phyloP scores from a whole-genome alignment of 2,113 vertebrate species.

The Caloenas nicobarica region DNA sequence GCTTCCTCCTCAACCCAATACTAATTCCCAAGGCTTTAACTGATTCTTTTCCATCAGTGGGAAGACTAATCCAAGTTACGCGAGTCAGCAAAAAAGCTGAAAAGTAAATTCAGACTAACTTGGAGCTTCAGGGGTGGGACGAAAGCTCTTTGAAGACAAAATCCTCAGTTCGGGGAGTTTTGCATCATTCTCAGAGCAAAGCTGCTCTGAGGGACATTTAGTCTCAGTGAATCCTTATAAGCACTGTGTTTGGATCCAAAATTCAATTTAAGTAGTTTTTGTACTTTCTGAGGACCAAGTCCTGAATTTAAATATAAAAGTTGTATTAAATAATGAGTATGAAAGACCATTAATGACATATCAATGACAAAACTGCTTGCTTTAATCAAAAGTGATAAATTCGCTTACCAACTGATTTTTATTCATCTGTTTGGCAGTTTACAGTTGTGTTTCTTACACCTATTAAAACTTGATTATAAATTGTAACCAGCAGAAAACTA shows the following conservation, averaged over 20 bases:
- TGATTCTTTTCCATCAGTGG: not conserved
- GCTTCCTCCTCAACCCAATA: not conserved
- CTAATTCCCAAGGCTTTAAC: not conserved
- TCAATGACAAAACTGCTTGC: not conserved
- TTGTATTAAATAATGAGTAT: not conserved
- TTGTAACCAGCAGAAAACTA: not conserved
- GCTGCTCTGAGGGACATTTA: not conserved
- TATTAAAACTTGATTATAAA: not conserved
- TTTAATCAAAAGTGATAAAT: not conserved
- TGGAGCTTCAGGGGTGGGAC: not conserved
- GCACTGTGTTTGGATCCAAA: not conserved
- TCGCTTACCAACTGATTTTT: not conserved
- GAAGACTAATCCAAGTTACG: not conserved
- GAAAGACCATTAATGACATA: not conserved
- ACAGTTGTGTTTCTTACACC: not conserved
- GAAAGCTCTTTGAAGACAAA: not conserved
- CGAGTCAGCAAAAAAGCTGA: not conserved
- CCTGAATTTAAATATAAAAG: not conserved
- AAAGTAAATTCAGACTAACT: not conserved
- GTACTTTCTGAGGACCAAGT: not conserved
- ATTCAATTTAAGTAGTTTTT: not conserved
- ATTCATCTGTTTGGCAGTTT: not conserved
- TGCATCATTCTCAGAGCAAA: not conserved
- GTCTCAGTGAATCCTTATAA: not conserved
- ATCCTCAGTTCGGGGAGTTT: not conserved